Percentiles rank a stretch among this genome's conserved stretches.
These are phyloP conservation scores for Temnothorax unifasciatus DNA, from an alignment of 2,888 invertebrate species.

Conservation along the genomic window DNA sequence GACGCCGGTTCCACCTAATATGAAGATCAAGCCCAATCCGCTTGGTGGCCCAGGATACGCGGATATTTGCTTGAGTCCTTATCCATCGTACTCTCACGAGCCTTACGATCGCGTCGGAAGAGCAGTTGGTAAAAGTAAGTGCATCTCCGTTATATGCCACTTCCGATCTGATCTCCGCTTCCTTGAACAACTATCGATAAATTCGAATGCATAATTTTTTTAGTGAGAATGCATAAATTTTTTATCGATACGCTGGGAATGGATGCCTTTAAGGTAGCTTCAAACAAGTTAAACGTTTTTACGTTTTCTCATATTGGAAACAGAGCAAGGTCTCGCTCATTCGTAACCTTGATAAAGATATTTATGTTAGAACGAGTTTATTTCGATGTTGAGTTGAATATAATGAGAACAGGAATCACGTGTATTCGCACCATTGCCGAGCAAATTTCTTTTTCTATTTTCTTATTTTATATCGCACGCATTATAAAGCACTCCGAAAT, in stretches of 20 bases:
- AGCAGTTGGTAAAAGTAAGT: slow-evolving; percentile 36
- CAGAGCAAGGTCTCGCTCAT: neutral
- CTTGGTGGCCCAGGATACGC: slow-evolving; percentile 87
- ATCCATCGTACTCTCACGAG: slow-evolving; percentile 76
- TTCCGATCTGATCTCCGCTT: slow-evolving; percentile 14
- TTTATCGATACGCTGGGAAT: neutral
- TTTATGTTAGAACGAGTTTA: slow-evolving; percentile 34
- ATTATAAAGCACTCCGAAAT: slow-evolving; percentile 29
- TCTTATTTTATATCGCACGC: neutral
- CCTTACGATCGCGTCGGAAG: slow-evolving; percentile 72
- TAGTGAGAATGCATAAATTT: neutral
- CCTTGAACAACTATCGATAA: slow-evolving; percentile 2
- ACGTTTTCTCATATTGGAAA: neutral
- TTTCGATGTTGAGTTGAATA: slow-evolving; percentile 36
- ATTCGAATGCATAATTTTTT: slow-evolving; percentile 19
- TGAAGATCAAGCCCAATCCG: slow-evolving; percentile 79
- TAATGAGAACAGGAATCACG: slow-evolving; percentile 8
- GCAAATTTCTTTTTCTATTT: neutral
- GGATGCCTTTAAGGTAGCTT: neutral
- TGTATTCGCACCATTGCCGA: slow-evolving; percentile 21
- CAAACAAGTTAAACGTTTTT: neutral
- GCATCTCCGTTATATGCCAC: slow-evolving; percentile 22
- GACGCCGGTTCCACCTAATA: slow-evolving; percentile 72
- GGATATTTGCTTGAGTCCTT: slow-evolving; percentile 87
- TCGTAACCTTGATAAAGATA: slow-evolving; percentile 43